These are phyloP conservation scores for Terebella lapidaria DNA, from an alignment of 2,888 invertebrate genomes.

Conservation along the genomic window DNA sequence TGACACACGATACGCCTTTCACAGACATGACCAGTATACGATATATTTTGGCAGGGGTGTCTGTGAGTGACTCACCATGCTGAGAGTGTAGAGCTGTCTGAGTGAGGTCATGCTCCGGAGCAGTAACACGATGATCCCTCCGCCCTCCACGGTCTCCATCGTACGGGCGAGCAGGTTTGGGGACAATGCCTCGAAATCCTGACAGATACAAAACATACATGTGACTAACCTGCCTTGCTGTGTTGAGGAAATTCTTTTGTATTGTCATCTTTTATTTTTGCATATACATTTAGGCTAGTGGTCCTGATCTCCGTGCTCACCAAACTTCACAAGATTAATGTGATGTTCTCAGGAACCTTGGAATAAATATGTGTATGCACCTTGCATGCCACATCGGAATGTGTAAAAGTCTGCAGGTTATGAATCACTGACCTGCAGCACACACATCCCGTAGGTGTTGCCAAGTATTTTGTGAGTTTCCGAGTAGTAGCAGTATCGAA, in stretches of 20 bases:
- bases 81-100: constrained; percentile 89
- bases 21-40: no score
- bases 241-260: no score
- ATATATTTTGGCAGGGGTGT: neutral
- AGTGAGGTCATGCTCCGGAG: constrained; percentile 75
- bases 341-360: no score
- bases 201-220: constrained; percentile 21
- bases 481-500: constrained; percentile 93
- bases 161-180: constrained; percentile 94
- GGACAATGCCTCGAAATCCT: constrained; percentile 96
- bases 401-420: no score
- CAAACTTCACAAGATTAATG: no score
- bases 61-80: constrained; percentile 66
- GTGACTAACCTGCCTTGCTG: no score
- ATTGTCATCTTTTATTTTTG: no score
- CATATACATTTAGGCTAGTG: no score
- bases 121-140: constrained; percentile 79
- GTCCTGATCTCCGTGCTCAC: no score
- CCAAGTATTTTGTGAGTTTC: constrained; percentile 98
- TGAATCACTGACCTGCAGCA: constrained; percentile 70
- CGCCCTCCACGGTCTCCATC: constrained; percentile 96
- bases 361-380: no score
- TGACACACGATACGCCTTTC: no score
- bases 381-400: no score
- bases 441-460: constrained; percentile 92